Evolutionary conservation across 2,113 vertebrate genomes (phyloP).

Genomic region (Otocyon megalotis): DNA sequence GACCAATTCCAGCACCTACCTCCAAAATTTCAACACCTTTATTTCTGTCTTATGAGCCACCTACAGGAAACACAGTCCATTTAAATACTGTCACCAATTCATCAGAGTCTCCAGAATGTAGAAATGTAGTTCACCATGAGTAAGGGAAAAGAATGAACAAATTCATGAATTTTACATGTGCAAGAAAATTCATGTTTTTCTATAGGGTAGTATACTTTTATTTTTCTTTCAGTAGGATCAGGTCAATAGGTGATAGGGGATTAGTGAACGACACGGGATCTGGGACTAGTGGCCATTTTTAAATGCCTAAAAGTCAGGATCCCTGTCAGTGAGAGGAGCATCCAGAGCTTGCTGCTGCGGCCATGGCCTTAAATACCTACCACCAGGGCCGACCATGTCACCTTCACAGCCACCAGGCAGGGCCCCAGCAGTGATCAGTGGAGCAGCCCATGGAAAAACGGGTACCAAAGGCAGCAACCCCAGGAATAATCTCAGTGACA

Average conservation of each 20-base stretch:
- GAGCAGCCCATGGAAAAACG: neutral
- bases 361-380: neutral
- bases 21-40: slow-evolving; percentile 3
- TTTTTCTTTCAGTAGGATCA: neutral
- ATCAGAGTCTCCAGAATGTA: slow-evolving; percentile 1
- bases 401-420: neutral
- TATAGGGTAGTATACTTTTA: neutral
- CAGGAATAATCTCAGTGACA: neutral
- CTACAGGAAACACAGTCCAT: neutral
- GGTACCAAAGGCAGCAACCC: neutral
- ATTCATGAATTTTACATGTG: neutral
- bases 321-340: neutral
- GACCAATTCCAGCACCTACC: neutral
- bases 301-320: neutral
- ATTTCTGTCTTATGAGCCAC: neutral
- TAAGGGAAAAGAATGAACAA: slow-evolving; percentile 10
- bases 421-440: neutral
- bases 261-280: neutral
- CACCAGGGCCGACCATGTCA: neutral
- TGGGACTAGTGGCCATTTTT: neutral
- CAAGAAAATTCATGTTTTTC: slow-evolving; percentile 20
- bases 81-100: slow-evolving; percentile 31
- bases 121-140: slow-evolving; percentile 14
- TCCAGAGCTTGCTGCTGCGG: neutral
- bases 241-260: neutral